Percentiles rank a stretch among this genome's conserved stretches.
phyloP scores from a whole-genome alignment of 2,888 invertebrate species.

The Ypsolopha sequella region DNA sequence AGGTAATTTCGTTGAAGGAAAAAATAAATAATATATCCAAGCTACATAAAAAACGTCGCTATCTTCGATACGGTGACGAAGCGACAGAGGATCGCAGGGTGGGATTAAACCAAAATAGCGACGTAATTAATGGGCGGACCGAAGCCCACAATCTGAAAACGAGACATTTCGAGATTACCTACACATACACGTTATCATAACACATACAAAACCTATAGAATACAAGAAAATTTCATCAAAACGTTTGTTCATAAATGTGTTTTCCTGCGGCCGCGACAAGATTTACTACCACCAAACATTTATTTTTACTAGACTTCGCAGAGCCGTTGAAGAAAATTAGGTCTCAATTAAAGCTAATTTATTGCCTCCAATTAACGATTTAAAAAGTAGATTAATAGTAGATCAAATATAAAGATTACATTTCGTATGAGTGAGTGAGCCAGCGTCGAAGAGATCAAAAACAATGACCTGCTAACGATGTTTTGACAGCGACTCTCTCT shows the following conservation, averaged over 20 bases:
- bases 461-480: background rate
- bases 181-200: conserved; percentile 15
- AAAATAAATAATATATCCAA: conserved; percentile 2
- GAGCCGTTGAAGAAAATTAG: background rate
- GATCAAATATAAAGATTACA: too few species aligned
- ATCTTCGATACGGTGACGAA: conserved; percentile 39
- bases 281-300: background rate
- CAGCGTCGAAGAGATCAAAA: background rate
- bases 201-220: background rate
- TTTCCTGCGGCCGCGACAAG: background rate
- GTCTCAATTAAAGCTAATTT: background rate
- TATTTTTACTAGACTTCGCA: background rate
- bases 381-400: background rate
- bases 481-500: background rate
- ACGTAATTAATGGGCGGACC: conserved; percentile 52
- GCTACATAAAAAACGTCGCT: conserved; percentile 22
- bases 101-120: conserved; percentile 62
- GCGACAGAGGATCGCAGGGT: conserved; percentile 44
- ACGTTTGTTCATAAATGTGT: background rate
- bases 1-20: background rate
- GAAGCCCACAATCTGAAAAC: conserved; percentile 49
- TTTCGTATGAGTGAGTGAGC: background rate
- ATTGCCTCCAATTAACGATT: background rate
- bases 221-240: background rate
- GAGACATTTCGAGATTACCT: conserved; percentile 40